Percentiles rank a stretch among this genome's conserved stretches.
Evolutionary conservation across 2,888 invertebrate genomes (phyloP).

Genomic region (Metalampra italica): DNA sequence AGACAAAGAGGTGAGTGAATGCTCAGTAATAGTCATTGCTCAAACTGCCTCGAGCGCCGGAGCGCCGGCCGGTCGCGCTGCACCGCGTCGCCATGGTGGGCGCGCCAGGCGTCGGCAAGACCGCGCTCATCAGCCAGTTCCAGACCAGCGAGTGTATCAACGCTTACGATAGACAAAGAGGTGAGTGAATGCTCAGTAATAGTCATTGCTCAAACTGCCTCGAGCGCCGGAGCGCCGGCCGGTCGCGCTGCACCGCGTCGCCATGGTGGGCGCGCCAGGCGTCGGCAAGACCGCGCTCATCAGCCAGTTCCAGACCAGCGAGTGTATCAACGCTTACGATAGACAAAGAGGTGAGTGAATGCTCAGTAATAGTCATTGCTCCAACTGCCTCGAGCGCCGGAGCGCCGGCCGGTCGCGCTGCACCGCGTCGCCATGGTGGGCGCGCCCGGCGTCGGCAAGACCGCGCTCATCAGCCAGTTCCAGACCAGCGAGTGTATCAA

Average conservation of each 20-base stretch:
- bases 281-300: slow-evolving; percentile 92
- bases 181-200: slow-evolving; percentile 44
- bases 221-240: no score
- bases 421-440: slow-evolving; percentile 87
- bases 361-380: no score
- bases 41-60: slow-evolving; percentile 60
- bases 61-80: slow-evolving; percentile 74
- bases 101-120: slow-evolving; percentile 90
- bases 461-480: slow-evolving; percentile 91
- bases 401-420: slow-evolving; percentile 74
- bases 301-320: slow-evolving; percentile 94
- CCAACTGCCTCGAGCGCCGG: no score
- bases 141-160: slow-evolving; percentile 97
- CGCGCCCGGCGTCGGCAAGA: slow-evolving; percentile 90
- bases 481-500: slow-evolving; percentile 97
- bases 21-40: background rate
- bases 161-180: slow-evolving; percentile 92
- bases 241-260: slow-evolving; percentile 83
- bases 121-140: slow-evolving; percentile 91
- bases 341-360: slow-evolving; percentile 83
- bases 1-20: slow-evolving; percentile 83
- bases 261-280: slow-evolving; percentile 87
- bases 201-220: no score
- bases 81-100: slow-evolving; percentile 87
- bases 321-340: slow-evolving; percentile 96